These are phyloP conservation scores for Tenebrosternarchus preto DNA, from an alignment of 2,113 vertebrate genomes.

Conservation along the genomic window DNA sequence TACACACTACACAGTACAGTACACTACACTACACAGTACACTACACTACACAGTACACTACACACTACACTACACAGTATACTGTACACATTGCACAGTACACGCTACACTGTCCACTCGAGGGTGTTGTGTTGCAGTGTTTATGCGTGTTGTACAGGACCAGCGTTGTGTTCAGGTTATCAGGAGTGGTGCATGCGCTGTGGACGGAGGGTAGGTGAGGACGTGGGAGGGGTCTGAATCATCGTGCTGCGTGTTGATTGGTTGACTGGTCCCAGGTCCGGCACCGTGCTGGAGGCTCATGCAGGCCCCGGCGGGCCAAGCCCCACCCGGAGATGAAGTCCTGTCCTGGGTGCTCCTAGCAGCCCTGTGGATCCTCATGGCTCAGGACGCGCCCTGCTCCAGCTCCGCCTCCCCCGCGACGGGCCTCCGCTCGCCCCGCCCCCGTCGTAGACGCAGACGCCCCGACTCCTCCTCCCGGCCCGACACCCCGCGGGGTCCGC, in stretches of 20 bases:
- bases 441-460: slow-evolving; percentile 10
- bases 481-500: not conserved
- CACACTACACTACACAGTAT: too few species aligned
- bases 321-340: slow-evolving; percentile 78
- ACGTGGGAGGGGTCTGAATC: too few species aligned
- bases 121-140: too few species aligned
- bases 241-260: too few species aligned
- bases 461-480: not conserved
- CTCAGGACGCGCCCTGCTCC: slow-evolving; percentile 71
- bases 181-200: not conserved
- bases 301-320: slow-evolving; percentile 72
- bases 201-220: not conserved
- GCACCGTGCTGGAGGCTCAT: slow-evolving; percentile 71
- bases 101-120: too few species aligned
- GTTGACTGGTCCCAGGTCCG: not conserved
- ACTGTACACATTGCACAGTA: too few species aligned
- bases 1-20: too few species aligned
- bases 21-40: too few species aligned
- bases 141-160: not conserved
- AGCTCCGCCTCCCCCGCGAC: slow-evolving; percentile 62
- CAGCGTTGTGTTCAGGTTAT: not conserved
- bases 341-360: slow-evolving; percentile 70
- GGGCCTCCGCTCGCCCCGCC: slow-evolving; percentile 40
- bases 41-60: too few species aligned
- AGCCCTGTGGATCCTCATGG: slow-evolving; percentile 75